Evolutionary conservation across 2,888 invertebrate species (phyloP).

Genomic region (Rhagonycha fulva): DNA sequence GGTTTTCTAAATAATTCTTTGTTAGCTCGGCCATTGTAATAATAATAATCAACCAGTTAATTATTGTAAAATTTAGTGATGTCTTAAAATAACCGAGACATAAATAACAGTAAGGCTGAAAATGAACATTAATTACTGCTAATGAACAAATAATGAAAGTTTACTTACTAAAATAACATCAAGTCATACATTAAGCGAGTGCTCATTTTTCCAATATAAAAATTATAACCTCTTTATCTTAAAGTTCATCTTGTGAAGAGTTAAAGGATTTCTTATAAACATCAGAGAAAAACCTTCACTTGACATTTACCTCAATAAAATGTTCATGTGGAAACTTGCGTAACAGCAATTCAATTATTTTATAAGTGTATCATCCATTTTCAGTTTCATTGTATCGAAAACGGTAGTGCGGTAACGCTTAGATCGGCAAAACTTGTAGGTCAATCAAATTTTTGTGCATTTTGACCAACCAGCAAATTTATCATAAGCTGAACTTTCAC

Average conservation of each 20-base stretch:
- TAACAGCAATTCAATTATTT: background rate
- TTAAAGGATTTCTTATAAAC: background rate
- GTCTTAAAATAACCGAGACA: background rate
- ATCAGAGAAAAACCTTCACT: background rate
- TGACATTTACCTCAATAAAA: background rate
- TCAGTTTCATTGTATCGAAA: background rate
- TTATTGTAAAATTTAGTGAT: background rate
- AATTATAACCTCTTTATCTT: background rate
- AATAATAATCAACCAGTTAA: background rate
- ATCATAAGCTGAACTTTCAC: background rate
- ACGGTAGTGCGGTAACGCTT: background rate
- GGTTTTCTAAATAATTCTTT: background rate
- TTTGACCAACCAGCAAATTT: background rate
- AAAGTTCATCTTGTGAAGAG: background rate
- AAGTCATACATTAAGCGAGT: background rate
- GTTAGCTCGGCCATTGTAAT: background rate
- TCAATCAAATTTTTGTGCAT: background rate
- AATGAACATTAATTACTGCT: background rate
- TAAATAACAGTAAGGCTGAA: background rate
- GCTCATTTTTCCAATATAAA: background rate
- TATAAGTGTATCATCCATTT: background rate
- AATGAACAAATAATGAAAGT: background rate
- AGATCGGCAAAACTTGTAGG: background rate
- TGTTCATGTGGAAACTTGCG: background rate
- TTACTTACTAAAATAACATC: background rate